Evolutionary conservation across 92 coral and sea anemone species (phyloP), one percentile per base, ranked within the genome.

Genomic region (Micromussa lordhowensis): DNA sequence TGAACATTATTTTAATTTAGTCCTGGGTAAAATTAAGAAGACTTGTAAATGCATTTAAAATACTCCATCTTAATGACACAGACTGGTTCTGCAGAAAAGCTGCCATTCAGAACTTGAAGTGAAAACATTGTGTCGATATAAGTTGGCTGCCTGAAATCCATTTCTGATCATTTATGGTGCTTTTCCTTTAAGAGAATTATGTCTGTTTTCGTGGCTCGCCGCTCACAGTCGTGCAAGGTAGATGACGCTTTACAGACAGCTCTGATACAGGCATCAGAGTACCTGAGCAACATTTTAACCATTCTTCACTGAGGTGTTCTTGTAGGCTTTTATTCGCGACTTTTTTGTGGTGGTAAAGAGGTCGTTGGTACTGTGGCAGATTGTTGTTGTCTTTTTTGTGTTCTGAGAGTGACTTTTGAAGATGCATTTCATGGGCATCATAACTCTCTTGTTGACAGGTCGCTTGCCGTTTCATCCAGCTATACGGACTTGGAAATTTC

Each of bases 261-360:
- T 77, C 35, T 77, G 31, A n/a, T 28, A 19, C 11, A 54, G 82
- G 19, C 9, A 1, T 28, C 63, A 18, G 51, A 82, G 38, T 26
- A 58, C 32, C 31, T 82, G 28, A 40, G 15, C 4, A 5, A 35
- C 38, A 24, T 22, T 24, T 36, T 29, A 31, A 36, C 74, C 16
- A 31, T 16, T 24, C 9, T 66, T 68, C 85, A 12, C 13, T 14
- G 18, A 68, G 30, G 17, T 34, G 13, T 54, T 5, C 36, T 40
- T 82, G 38, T 19, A 31, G 51, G n/a, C 40, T 26, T 48, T 68
- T 58, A 82, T 13, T 82, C 38, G 75, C n/a, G 32, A 82, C 17
- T 28, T 64, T 81, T 48, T 16, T 44, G 31, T 82, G 75, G 26
- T 82, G 76, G 44, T 64, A n/a, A 34, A 26, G 58, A 68, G 85